Conservation (phyloP, 2,797 vertebrate species). For the Neosilurus mollespiculum region DNA sequence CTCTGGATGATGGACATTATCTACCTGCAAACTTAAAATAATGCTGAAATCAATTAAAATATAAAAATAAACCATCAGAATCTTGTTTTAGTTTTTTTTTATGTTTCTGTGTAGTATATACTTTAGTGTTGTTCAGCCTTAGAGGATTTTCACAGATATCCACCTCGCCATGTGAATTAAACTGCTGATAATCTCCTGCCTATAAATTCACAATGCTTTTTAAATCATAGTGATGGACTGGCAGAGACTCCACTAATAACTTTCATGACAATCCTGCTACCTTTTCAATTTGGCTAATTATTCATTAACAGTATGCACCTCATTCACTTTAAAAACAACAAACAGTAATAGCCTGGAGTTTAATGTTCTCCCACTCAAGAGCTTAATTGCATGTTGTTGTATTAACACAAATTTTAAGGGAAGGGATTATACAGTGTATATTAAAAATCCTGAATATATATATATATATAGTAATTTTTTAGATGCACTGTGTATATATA, state of each 20-base stretch:
- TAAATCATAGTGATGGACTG: neutral
- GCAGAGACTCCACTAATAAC: neutral
- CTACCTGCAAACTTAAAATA: too few relatives aligned
- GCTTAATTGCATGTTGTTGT: constrained; percentile 25
- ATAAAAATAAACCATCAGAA: too few relatives aligned
- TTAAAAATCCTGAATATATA: too few relatives aligned
- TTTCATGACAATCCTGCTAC: neutral
- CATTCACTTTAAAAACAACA: neutral
- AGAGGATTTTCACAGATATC: too few relatives aligned
- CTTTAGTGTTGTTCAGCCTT: too few relatives aligned
- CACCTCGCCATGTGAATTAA: neutral
- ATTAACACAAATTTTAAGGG: constrained; percentile 9
- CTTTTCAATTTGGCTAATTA: constrained; percentile 24
- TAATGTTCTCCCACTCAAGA: neutral
- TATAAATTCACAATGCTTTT: neutral
- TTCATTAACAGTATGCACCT: constrained; percentile 7
- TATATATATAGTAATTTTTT: too few relatives aligned
- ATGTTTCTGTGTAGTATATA: too few relatives aligned
- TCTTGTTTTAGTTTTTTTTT: too few relatives aligned
- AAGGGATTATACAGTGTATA: neutral
- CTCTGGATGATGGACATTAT: too few relatives aligned
- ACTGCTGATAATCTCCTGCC: neutral
- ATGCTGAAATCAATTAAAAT: too few relatives aligned
- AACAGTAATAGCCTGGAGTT: neutral
- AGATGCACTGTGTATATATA: neutral